phyloP scores from a whole-genome alignment of 2,797 vertebrate species.

The Podarcis siculus region DNA sequence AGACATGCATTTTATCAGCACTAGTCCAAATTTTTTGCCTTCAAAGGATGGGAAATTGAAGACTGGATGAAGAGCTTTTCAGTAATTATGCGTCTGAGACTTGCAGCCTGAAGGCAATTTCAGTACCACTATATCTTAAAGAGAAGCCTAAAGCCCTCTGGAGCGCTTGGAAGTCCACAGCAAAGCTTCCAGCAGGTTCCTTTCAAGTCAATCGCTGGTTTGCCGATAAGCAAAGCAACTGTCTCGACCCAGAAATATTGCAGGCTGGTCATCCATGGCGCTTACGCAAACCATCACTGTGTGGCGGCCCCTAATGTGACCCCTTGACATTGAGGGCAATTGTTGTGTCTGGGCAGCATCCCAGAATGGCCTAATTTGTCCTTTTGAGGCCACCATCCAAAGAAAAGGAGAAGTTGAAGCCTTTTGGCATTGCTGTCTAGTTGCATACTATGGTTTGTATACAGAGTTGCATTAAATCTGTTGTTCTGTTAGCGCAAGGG shows the following conservation, averaged over 20 bases:
- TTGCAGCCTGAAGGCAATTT: slow-evolving; percentile 50
- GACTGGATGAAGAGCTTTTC: slow-evolving; percentile 54
- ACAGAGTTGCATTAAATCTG: no score
- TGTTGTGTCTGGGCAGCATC: background rate
- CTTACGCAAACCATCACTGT: no score
- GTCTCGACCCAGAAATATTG: no score
- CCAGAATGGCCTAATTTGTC: background rate
- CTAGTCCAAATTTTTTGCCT: slow-evolving; percentile 60
- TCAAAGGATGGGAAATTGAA: slow-evolving; percentile 60
- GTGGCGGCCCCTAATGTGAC: background rate
- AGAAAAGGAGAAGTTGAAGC: background rate
- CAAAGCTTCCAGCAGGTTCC: background rate
- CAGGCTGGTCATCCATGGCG: background rate
- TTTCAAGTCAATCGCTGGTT: background rate
- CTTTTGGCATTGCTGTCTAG: background rate
- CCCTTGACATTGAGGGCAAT: background rate
- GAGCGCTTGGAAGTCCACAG: background rate
- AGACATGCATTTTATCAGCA: slow-evolving; percentile 49
- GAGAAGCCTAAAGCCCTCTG: background rate
- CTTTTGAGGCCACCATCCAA: background rate
- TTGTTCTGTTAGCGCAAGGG: no score
- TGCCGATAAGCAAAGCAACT: background rate
- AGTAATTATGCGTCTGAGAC: slow-evolving; percentile 38
- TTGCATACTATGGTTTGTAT: background rate
- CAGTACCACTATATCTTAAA: slow-evolving; percentile 3